Percentiles rank a stretch among this genome's conserved stretches.
Evolutionary conservation across 2,113 vertebrate species (phyloP).

Genomic region (Mesocricetus auratus): DNA sequence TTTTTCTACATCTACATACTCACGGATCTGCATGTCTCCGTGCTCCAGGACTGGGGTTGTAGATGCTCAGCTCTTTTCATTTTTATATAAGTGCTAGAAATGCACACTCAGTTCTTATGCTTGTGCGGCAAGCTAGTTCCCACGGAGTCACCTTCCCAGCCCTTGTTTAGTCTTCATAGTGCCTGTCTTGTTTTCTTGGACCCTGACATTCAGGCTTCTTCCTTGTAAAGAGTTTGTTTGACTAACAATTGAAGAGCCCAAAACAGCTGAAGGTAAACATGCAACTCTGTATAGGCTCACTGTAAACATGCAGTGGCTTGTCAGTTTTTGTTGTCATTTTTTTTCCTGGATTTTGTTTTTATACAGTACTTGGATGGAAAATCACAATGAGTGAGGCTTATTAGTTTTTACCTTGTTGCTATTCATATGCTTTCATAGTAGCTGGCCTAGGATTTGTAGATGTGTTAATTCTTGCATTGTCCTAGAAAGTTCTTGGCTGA

Average conservation of each 20-base stretch:
- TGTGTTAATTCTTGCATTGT: background rate
- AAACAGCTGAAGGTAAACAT: background rate
- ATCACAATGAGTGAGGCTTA: background rate
- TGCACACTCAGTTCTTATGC: background rate
- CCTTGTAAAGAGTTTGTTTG: slow-evolving; percentile 27
- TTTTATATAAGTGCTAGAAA: background rate
- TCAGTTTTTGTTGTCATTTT: background rate
- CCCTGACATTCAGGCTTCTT: background rate
- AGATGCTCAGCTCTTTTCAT: background rate
- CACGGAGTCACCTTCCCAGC: background rate
- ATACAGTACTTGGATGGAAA: background rate
- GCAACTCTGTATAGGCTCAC: background rate
- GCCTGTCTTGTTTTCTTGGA: background rate
- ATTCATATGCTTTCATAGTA: background rate
- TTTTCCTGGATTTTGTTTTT: background rate
- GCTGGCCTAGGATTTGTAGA: slow-evolving; percentile 17
- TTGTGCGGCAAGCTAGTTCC: background rate
- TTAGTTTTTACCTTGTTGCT: background rate
- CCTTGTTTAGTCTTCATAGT: background rate
- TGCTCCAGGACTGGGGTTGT: background rate
- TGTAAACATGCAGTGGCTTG: background rate
- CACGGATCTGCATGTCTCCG: background rate
- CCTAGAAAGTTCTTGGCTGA: background rate
- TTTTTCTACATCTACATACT: background rate
- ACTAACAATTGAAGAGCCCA: slow-evolving; percentile 29